These are phyloP conservation scores for Augochlora pura DNA, from an alignment of 1,140 invertebrate species.

Conservation along the genomic window DNA sequence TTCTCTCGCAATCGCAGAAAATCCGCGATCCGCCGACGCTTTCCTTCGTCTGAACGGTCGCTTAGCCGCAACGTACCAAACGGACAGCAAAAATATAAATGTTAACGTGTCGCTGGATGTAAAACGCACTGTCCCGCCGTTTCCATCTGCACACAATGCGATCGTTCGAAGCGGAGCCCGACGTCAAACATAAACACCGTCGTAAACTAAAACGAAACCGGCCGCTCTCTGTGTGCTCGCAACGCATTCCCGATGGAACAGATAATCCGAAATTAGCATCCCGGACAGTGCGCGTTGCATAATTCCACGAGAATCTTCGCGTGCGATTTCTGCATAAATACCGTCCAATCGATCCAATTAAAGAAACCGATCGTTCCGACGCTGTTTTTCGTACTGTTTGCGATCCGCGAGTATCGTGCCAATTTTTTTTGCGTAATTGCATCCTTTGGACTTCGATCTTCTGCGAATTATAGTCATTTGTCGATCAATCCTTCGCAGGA, in stretches of 20 bases:
- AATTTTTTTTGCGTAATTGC: neutral
- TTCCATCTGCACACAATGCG: neutral
- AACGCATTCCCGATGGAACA: constrained; percentile 4
- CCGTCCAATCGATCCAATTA: constrained; percentile 9
- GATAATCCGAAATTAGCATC: constrained; percentile 17
- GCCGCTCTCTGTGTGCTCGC: neutral
- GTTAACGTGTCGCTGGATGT: too few relatives aligned
- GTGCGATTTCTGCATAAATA: neutral
- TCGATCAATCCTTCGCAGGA: too few relatives aligned
- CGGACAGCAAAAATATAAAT: too few relatives aligned
- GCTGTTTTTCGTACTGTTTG: neutral
- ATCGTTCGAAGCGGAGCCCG: neutral
- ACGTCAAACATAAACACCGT: constrained; percentile 7
- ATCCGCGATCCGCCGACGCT: too few relatives aligned
- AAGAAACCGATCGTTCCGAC: neutral
- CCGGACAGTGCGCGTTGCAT: neutral
- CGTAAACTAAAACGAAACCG: constrained; percentile 4
- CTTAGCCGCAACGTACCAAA: too few relatives aligned
- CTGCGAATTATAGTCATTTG: neutral
- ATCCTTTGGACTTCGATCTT: neutral
- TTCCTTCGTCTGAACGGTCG: too few relatives aligned
- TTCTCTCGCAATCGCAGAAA: too few relatives aligned
- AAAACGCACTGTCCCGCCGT: too few relatives aligned
- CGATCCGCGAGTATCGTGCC: neutral
- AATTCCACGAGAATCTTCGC: neutral